A percentile compares a stretch with the other conserved stretches of the same genome.
Evolutionary conservation across 2,797 vertebrate genomes (phyloP).

Genomic region (Gadopsis bispinosus): DNA sequence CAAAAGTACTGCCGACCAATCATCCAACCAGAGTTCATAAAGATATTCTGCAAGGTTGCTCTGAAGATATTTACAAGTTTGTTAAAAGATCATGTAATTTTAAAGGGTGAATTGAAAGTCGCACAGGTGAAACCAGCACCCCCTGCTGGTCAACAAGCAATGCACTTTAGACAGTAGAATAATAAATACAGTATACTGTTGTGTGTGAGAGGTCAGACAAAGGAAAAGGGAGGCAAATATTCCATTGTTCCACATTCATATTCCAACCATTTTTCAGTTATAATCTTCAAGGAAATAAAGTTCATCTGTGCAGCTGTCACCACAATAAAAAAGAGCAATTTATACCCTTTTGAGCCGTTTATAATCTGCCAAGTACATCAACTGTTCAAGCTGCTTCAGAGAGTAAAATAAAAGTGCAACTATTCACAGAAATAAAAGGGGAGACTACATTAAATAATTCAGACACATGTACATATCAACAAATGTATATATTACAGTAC

Average conservation of each 20-base stretch:
- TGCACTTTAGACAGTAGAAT: constrained; percentile 37
- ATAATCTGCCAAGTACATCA: constrained; percentile 74
- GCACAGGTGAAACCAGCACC: constrained; percentile 63
- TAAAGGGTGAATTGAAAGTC: constrained; percentile 59
- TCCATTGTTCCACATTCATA: constrained; percentile 70
- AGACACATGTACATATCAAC: constrained; percentile 86
- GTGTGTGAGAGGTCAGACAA: constrained; percentile 6
- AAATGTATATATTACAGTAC: constrained; percentile 80
- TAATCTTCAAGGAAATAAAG: constrained; percentile 66
- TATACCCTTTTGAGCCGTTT: constrained; percentile 55
- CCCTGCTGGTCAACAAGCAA: constrained; percentile 63
- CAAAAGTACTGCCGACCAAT: constrained; percentile 13
- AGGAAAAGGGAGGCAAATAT: constrained; percentile 43
- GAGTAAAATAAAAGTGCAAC: constrained; percentile 55
- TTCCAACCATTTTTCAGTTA: constrained; percentile 63
- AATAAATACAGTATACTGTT: constrained; percentile 30
- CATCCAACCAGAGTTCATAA: constrained; percentile 38
- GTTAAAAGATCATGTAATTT: constrained; percentile 40
- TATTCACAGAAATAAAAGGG: constrained; percentile 79
- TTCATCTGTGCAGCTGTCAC: constrained; percentile 81
- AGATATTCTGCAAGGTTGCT: constrained; percentile 33
- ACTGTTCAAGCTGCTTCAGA: constrained; percentile 83
- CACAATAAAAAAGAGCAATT: constrained; percentile 81
- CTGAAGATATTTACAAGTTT: constrained; percentile 78
- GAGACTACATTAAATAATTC: constrained; percentile 72